Evolutionary conservation across 2,888 invertebrate genomes (phyloP), one percentile per base, ranked within the genome.

Genomic region (Hoplodrina ambigua): DNA sequence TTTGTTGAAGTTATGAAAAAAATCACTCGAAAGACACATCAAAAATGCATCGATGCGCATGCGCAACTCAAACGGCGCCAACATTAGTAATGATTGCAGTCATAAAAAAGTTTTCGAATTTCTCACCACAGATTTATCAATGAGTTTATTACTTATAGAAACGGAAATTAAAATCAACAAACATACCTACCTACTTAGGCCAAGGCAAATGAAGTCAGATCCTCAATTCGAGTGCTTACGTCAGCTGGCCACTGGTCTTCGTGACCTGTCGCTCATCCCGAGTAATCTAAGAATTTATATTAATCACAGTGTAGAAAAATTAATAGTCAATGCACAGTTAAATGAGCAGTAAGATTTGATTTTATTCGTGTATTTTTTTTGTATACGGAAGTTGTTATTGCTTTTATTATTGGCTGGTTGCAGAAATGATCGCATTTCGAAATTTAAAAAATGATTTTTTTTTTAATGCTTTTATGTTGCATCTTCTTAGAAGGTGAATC

Each of bases 221-320:
- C 30, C 44, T 63, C 54, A 54, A 52, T 68, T 82, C 37, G 44
- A 72, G 60, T 58, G 63, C 61, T 84, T 69, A 79, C 82, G 76
- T 82, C 75, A 84, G n/a, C 0, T 44, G 50, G 62, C 79, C 84
- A 82, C 67, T 66, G 69, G 65, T 75, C 59, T 59, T 79, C 84
- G 82, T 82, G 82, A 82, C 75, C 72, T 56, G 80, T 79, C 72
- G 69, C 49, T 75, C 68, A 72, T 61, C 17, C 20, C 11, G 54
- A 46, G 58, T 46, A 46, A 64, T 63, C 52, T 46, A 56, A 52
- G 72, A 65, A 58, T 65, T 61, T 37, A 33, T 64, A 81, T 77
- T 67, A 78, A 71, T 70, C 71, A 70, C 13, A 19, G 58, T 25
- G 19, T 33, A 76, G 41, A 65, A 56, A 65, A 55, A 60, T 65